These are phyloP conservation scores for Myocastor coypus DNA, from an alignment of 2,113 vertebrate genomes.

Conservation along the genomic window DNA sequence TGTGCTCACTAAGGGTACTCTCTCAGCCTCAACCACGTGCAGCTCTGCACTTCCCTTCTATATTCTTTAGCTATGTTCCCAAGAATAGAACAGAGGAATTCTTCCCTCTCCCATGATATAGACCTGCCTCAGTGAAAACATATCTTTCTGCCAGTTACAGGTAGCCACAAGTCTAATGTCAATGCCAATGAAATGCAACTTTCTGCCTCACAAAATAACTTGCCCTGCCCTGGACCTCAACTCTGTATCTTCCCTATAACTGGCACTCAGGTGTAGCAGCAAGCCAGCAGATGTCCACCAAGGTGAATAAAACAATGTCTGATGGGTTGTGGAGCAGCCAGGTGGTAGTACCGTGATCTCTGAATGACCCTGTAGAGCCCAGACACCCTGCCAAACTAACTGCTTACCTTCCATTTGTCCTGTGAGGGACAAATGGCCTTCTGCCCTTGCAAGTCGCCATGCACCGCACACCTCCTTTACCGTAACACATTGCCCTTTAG, in stretches of 20 bases:
- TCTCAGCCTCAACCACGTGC: accelerated
- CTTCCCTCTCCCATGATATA: neutral
- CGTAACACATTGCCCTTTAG: neutral
- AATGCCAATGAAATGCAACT: neutral
- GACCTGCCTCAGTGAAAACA: neutral
- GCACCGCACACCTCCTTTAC: neutral
- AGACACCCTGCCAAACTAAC: neutral
- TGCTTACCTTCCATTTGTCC: neutral
- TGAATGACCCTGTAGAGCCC: neutral
- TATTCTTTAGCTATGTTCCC: neutral
- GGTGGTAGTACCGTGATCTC: neutral
- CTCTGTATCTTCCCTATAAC: neutral
- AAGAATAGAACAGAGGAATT: neutral
- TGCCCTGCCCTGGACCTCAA: neutral
- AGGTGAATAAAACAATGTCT: neutral
- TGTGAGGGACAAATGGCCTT: neutral
- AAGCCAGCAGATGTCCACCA: neutral
- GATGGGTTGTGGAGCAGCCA: neutral
- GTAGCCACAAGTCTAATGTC: neutral
- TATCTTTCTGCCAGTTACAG: neutral
- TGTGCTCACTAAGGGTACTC: too few relatives aligned
- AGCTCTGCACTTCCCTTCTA: neutral
- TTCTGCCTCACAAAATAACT: neutral
- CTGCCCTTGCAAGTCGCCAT: neutral
- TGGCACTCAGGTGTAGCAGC: neutral